Percentiles rank a stretch among this genome's conserved stretches.
Conservation (phyloP, 2,888 invertebrate genomes). For the Pseudeuparius sepicola region DNA sequence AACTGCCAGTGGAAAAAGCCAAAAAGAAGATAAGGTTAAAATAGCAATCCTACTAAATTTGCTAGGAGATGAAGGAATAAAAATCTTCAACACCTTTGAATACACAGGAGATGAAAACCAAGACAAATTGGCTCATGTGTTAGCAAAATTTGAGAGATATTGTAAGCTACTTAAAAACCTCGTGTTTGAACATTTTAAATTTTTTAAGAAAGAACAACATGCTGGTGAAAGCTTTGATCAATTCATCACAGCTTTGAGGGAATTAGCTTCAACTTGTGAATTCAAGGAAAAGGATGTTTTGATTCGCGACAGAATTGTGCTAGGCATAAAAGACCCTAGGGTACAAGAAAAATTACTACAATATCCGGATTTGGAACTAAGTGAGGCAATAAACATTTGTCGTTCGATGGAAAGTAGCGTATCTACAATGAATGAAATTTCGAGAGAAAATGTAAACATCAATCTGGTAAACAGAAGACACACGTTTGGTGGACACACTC, state of each 20-base stretch:
- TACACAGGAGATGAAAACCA: conserved; percentile 13
- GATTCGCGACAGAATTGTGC: conserved; percentile 15
- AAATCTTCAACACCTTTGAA: conserved; percentile 22
- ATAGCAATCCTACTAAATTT: conserved; percentile 20
- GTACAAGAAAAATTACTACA: conserved; percentile 18
- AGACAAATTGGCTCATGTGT: conserved; percentile 13
- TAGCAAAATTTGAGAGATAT: conserved; percentile 17
- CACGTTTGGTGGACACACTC: too few species aligned
- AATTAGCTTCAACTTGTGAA: conserved; percentile 18
- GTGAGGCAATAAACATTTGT: conserved; percentile 16
- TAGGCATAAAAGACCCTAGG: conserved; percentile 12
- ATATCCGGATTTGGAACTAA: conserved; percentile 10
- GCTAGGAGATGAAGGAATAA: conserved; percentile 18
- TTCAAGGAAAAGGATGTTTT: conserved; percentile 18
- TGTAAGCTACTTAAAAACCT: conserved; percentile 21
- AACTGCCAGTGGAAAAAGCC: conserved; percentile 21
- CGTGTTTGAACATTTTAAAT: conserved; percentile 21
- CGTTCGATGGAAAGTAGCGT: conserved; percentile 17
- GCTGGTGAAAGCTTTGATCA: conserved; percentile 18
- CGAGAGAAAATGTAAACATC: conserved; percentile 3
- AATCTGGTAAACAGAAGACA: too few species aligned
- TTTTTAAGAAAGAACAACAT: conserved; percentile 20
- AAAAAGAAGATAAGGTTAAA: conserved; percentile 18
- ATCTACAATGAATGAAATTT: conserved; percentile 15
- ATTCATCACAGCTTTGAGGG: conserved; percentile 17